Conservation (phyloP, 1,140 invertebrate genomes). For the Meloidogyne exigua region DNA sequence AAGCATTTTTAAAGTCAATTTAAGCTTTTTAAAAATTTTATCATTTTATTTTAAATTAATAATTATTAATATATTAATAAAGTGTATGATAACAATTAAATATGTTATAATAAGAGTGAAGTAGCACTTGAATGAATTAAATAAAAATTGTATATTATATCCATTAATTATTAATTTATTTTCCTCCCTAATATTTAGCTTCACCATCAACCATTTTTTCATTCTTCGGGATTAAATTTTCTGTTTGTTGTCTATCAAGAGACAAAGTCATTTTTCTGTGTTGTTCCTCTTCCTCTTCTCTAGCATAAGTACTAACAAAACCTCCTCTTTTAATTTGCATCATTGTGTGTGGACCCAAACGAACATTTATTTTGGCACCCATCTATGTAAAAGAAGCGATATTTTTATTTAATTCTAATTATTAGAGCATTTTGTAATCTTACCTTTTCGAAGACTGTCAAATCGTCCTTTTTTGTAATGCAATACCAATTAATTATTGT, state of each 20-base stretch:
- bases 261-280: conserved; percentile 21
- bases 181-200: background rate
- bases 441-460: conserved; percentile 60
- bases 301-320: conserved; percentile 45
- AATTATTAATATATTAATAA: too few relatives aligned
- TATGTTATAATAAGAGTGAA: too few relatives aligned
- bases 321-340: conserved; percentile 52
- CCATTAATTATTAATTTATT: background rate
- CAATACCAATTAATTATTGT: conserved; percentile 60
- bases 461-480: conserved; percentile 58
- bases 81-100: too few relatives aligned
- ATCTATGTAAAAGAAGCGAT: conserved; percentile 34
- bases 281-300: conserved; percentile 45
- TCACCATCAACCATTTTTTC: conserved; percentile 1
- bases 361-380: conserved; percentile 49
- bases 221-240: background rate
- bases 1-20: too few relatives aligned
- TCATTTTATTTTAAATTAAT: too few relatives aligned
- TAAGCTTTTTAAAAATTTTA: too few relatives aligned
- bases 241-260: conserved; percentile 2
- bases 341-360: conserved; percentile 54
- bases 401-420: background rate
- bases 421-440: background rate
- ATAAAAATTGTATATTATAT: background rate
- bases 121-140: background rate